Evolutionary conservation across 37 sponge, comb jelly and placozoan genomes (phyloP).

Genomic region (Hormiphora californensis): DNA sequence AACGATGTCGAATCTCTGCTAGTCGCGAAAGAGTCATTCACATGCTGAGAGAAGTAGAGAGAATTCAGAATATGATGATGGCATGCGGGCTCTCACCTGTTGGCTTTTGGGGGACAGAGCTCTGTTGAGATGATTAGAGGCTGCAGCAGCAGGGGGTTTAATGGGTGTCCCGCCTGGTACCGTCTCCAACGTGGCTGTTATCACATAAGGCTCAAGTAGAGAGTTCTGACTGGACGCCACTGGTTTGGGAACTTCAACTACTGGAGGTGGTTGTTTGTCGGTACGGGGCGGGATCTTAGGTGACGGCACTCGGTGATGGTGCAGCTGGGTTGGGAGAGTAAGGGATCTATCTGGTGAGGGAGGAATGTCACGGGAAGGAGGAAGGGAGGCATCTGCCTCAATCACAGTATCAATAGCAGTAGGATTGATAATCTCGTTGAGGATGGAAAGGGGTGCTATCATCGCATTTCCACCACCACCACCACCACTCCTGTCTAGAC

Average conservation of each 20-base stretch:
- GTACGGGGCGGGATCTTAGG: not conserved
- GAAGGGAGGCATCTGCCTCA: not conserved
- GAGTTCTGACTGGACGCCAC: not conserved
- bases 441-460: constrained; percentile 8
- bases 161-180: too few relatives aligned
- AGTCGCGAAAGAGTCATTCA: too few relatives aligned
- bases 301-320: not conserved
- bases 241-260: too few relatives aligned
- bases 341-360: not conserved
- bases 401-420: not conserved
- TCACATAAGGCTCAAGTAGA: not conserved
- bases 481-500: too few relatives aligned
- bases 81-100: too few relatives aligned
- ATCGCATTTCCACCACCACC: not conserved
- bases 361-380: not conserved
- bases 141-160: too few relatives aligned
- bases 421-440: constrained; percentile 21
- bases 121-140: too few relatives aligned
- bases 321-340: not conserved
- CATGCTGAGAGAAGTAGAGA: too few relatives aligned
- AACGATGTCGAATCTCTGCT: too few relatives aligned
- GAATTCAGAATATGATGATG: too few relatives aligned
- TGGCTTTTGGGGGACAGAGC: too few relatives aligned
- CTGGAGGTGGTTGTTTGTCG: too few relatives aligned
- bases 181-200: not conserved